phyloP scores from a whole-genome alignment of 1,140 invertebrate species.

The Yoshiicerus persimilis region DNA sequence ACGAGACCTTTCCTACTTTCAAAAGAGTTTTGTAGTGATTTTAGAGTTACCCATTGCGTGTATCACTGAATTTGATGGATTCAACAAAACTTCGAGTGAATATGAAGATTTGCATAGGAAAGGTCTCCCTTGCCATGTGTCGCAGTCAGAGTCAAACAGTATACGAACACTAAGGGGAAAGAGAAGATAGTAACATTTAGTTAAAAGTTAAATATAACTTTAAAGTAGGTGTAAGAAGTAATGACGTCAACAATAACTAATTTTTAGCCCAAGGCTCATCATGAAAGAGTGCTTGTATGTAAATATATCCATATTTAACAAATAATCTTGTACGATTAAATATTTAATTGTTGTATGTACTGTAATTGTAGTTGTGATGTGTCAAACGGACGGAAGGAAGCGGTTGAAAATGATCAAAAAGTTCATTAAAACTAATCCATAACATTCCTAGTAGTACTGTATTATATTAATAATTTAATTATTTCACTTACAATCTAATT shows the following conservation, averaged over 20 bases:
- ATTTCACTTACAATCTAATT: background rate
- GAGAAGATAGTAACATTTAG: background rate
- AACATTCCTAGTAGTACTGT: slow-evolving; percentile 17
- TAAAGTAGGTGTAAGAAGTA: too few species aligned
- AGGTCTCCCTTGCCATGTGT: background rate
- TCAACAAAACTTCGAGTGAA: background rate
- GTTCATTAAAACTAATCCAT: slow-evolving; percentile 17
- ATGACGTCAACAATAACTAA: background rate
- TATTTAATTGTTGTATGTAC: slow-evolving; percentile 2
- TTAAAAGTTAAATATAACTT: too few species aligned
- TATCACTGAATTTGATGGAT: background rate
- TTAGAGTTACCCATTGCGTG: background rate
- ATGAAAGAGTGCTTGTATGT: background rate
- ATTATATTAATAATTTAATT: background rate
- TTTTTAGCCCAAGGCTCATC: background rate
- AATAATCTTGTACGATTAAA: background rate
- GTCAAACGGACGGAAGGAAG: background rate
- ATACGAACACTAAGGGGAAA: background rate
- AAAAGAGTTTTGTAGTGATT: background rate
- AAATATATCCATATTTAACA: background rate
- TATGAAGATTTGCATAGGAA: background rate
- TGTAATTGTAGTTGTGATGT: slow-evolving; percentile 8
- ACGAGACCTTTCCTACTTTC: background rate
- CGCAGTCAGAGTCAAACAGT: background rate
- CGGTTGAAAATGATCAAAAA: background rate